Percentiles rank a stretch among this genome's conserved stretches.
These are phyloP conservation scores for Tanaodytes sp. DNA, from an alignment of 2,888 invertebrate genomes.

Conservation along the genomic window DNA sequence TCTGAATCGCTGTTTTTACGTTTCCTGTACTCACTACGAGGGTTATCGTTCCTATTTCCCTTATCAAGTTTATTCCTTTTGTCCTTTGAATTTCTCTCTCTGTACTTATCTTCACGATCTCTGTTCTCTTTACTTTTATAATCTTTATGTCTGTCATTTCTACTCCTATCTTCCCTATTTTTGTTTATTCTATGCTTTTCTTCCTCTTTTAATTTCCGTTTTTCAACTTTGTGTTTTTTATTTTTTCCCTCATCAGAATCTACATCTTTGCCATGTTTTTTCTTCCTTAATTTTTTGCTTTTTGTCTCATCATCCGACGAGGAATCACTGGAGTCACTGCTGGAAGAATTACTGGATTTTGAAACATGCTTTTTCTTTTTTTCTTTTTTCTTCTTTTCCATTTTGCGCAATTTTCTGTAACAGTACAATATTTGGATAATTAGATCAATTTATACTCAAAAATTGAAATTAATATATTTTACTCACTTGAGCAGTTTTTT, in stretches of 20 bases:
- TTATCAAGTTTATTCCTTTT: slow-evolving; percentile 63
- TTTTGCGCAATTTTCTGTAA: slow-evolving; percentile 80
- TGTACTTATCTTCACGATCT: slow-evolving; percentile 57
- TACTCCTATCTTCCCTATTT: slow-evolving; percentile 54
- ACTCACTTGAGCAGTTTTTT: slow-evolving; percentile 88
- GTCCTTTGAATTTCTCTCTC: slow-evolving; percentile 59
- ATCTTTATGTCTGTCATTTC: slow-evolving; percentile 41
- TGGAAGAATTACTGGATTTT: slow-evolving; percentile 50
- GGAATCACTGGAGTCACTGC: slow-evolving; percentile 53
- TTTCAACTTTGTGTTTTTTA: slow-evolving; percentile 42
- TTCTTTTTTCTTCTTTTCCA: slow-evolving; percentile 73
- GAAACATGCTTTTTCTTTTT: slow-evolving; percentile 57
- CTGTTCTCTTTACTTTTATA: slow-evolving; percentile 55
- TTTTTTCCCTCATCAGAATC: slow-evolving; percentile 24
- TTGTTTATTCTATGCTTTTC: slow-evolving; percentile 52
- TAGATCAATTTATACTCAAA: neutral
- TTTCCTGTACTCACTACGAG: slow-evolving; percentile 48
- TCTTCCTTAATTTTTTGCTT: slow-evolving; percentile 25
- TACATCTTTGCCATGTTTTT: slow-evolving; percentile 15
- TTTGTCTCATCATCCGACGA: slow-evolving; percentile 31
- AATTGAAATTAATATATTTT: neutral
- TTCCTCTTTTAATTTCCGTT: slow-evolving; percentile 1
- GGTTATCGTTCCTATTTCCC: slow-evolving; percentile 58
- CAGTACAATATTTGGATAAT: too few relatives aligned
- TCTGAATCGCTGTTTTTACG: slow-evolving; percentile 55